These are phyloP conservation scores for Erynnis tages DNA, from an alignment of 2,888 invertebrate species.

Conservation along the genomic window DNA sequence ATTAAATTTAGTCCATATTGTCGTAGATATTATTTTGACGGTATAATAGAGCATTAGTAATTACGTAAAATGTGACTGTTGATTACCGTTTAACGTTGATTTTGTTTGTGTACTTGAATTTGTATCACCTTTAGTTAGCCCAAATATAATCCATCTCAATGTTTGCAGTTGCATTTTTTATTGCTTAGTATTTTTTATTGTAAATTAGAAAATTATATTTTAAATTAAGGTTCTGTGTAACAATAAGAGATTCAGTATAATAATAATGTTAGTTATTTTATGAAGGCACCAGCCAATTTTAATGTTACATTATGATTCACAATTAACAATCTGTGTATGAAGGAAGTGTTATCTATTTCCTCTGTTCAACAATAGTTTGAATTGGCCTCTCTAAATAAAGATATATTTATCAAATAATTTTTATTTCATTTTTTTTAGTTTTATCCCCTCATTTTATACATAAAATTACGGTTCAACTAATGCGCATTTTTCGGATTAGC, in stretches of 20 bases:
- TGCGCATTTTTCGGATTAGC: too few relatives aligned
- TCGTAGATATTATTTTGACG: conserved; percentile 28
- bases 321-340: conserved; percentile 39
- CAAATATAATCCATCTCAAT: conserved; percentile 60
- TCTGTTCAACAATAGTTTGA: conserved; percentile 51
- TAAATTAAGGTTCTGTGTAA: conserved; percentile 57
- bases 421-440: background rate
- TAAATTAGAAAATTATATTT: conserved; percentile 52
- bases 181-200: conserved; percentile 62
- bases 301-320: conserved; percentile 56
- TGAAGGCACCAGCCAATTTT: conserved; percentile 55
- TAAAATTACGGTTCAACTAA: background rate
- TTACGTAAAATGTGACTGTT: conserved; percentile 12
- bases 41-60: conserved; percentile 3
- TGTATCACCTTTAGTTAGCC: conserved; percentile 40
- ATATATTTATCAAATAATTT: conserved; percentile 59
- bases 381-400: conserved; percentile 77
- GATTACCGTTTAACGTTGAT: conserved; percentile 1
- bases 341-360: conserved; percentile 21
- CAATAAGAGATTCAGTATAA: conserved; percentile 56
- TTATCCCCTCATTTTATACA: too few relatives aligned
- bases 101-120: conserved; percentile 43
- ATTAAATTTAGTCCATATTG: conserved; percentile 49
- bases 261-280: conserved; percentile 44
- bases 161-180: conserved; percentile 63